Evolutionary conservation across 37 sponge, comb jelly and placozoan species (phyloP).

Genomic region (Eunapius fragilis): DNA sequence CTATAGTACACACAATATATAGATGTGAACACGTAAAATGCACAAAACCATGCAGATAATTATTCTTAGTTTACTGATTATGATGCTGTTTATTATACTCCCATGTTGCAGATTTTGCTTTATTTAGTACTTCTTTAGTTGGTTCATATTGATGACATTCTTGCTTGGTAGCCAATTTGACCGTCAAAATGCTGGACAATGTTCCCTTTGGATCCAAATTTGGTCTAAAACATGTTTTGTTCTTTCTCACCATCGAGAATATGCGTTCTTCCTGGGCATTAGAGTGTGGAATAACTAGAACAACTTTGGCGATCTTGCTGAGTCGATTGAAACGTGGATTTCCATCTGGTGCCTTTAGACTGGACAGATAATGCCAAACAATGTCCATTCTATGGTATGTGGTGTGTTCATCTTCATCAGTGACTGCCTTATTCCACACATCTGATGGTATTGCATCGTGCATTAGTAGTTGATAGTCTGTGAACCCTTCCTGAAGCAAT

Average conservation of each 20-base stretch:
- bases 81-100: too few species aligned
- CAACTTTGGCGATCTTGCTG: slow-evolving; percentile 55
- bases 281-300: slow-evolving; percentile 42
- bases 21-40: too few species aligned
- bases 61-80: neutral
- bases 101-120: slow-evolving; percentile 55
- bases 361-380: slow-evolving; percentile 31
- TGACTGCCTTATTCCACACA: slow-evolving; percentile 14
- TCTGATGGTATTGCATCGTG: too few species aligned
- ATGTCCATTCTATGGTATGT: slow-evolving; percentile 47
- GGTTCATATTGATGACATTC: slow-evolving; percentile 29
- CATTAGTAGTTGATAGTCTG: too few species aligned
- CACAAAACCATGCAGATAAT: neutral
- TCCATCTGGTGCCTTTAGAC: slow-evolving; percentile 26
- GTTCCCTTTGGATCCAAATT: too few species aligned
- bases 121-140: slow-evolving; percentile 28
- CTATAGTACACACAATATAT: too few species aligned
- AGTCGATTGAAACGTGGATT: too few species aligned
- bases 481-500: too few species aligned
- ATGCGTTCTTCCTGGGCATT: neutral
- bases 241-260: too few species aligned
- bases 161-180: too few species aligned
- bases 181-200: too few species aligned
- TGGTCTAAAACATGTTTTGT: too few species aligned
- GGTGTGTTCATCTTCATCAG: slow-evolving; percentile 16